Conservation (phyloP, 2,113 vertebrate genomes). For the Brachyhypopomus occidentalis region DNA sequence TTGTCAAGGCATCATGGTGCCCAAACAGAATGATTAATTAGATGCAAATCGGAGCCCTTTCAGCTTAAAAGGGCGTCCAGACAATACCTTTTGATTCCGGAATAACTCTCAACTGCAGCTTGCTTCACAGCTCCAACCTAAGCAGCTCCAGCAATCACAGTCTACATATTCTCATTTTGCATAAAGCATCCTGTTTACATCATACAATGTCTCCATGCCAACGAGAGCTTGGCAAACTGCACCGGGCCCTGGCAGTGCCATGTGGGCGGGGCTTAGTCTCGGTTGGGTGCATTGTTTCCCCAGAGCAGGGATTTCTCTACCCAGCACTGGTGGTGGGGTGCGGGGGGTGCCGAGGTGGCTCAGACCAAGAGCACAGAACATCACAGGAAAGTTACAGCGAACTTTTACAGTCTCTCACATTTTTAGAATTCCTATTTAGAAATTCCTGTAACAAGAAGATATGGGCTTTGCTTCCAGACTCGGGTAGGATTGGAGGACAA, state of each 20-base stretch:
- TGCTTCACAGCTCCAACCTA: conserved; percentile 14
- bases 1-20: conserved; percentile 33
- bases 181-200: conserved; percentile 52
- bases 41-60: conserved; percentile 29
- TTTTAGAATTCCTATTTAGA: conserved; percentile 31
- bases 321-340: conserved; percentile 46
- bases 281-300: conserved; percentile 52
- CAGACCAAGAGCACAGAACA: conserved; percentile 26
- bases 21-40: conserved; percentile 50
- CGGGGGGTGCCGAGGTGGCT: not conserved
- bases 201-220: conserved; percentile 46
- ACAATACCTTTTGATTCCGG: conserved; percentile 42
- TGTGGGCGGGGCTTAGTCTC: conserved; percentile 50
- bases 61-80: not conserved
- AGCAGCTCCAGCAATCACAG: conserved; percentile 20
- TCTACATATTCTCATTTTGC: conserved; percentile 47
- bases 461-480: not conserved
- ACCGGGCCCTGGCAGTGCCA: conserved; percentile 63
- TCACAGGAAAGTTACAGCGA: conserved; percentile 18
- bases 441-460: conserved; percentile 25
- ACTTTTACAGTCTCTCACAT: conserved; percentile 9
- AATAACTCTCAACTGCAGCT: conserved; percentile 30
- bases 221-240: conserved; percentile 36
- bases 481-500: conserved; percentile 14
- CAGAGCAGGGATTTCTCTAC: conserved; percentile 56